Evolutionary conservation across 2,888 invertebrate species (phyloP).

Genomic region (Digitonthophagus gazella): DNA sequence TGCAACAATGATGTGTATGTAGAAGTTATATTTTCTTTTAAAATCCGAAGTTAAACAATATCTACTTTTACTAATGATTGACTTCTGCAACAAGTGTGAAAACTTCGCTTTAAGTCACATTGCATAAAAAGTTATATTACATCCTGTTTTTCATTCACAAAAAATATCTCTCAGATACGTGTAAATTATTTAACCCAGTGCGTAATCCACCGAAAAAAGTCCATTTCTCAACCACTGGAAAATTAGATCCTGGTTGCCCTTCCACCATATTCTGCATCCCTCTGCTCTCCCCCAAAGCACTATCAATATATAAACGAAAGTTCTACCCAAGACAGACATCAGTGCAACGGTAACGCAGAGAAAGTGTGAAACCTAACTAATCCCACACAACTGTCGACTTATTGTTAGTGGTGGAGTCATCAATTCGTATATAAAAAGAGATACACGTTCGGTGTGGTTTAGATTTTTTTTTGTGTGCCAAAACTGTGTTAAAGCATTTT

Average conservation of each 20-base stretch:
- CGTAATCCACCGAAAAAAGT: constrained; percentile 8
- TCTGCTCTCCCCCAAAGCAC: constrained; percentile 1
- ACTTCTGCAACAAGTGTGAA: no score
- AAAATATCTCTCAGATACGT: no score
- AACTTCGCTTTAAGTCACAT: no score
- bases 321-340: not conserved
- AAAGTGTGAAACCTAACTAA: constrained; percentile 10
- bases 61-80: no score
- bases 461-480: not conserved
- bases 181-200: not conserved
- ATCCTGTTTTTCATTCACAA: no score
- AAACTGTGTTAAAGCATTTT: not conserved
- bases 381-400: constrained; percentile 4
- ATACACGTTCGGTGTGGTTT: not conserved
- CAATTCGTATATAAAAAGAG: not conserved
- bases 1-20: no score
- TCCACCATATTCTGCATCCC: constrained; percentile 7
- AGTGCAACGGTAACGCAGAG: constrained; percentile 13
- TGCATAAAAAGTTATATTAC: no score
- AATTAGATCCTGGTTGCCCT: constrained; percentile 13
- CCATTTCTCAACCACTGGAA: constrained; percentile 10
- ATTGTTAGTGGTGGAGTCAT: not conserved
- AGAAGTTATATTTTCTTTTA: no score
- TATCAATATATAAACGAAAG: constrained; percentile 4
- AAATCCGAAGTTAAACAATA: no score